Evolutionary conservation across 2,888 invertebrate genomes (phyloP), one percentile per base, ranked within the genome.

Genomic region (Polydrusus tereticollis): DNA sequence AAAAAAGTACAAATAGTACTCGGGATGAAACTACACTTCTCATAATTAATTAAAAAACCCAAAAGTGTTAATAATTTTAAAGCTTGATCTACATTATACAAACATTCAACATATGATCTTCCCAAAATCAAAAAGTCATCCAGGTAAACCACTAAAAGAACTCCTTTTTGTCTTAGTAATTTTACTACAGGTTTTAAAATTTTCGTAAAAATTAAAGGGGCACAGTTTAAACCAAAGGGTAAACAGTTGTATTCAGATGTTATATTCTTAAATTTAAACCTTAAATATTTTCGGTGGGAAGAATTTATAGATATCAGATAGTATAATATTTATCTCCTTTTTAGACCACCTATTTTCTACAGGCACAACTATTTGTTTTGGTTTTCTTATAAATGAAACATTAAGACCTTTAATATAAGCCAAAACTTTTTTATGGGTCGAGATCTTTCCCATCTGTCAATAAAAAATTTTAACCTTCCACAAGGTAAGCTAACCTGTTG

Each of bases 141-240:
- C 23, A 79, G 64, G 67, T 78, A 78, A 18, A 75, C 58, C 2
- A 74, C 74, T 41, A 76, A 77, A 6, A 72, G 52, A 21, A 74
- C 66, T 20, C 76, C 77, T 72, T 63, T 45, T 57, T 52, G 26
- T 66, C 77, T 70, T n/a, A 78, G 59, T 29, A 14, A 16, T n/a
- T 52, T 43, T 4, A 78, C 38, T 8, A 78, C 73, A 45, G 77
- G 75, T 67, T 77, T 77, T 66, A 79, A 41, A 16, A 79, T 20
- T 62, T 80, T 79, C 6, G 80, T 80, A 67, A 80, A 79, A 14
- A 79, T 50, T 45, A 38, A 77, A 8, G 80, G 78, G 5, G 75
- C 76, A 12, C 67, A 59, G 12, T 58, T 72, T 6, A 81, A 21
- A n/a, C 79, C 79, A 29, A 70, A 69, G 12, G 78, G 79, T 16